Evolutionary conservation across 2,888 invertebrate species (phyloP).

Genomic region (Periphyllus acericola): DNA sequence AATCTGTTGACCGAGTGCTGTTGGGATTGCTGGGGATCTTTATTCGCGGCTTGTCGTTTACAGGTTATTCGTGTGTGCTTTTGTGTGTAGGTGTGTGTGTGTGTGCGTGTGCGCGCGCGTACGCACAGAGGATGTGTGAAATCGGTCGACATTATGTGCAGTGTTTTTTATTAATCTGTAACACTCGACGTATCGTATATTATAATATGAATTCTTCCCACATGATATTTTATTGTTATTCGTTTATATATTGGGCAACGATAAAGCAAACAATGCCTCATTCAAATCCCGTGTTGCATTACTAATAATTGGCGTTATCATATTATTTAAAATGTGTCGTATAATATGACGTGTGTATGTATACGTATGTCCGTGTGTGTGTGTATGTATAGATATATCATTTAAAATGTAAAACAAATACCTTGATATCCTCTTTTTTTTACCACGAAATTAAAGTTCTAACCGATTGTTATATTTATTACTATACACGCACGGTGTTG

Average conservation of each 20-base stretch:
- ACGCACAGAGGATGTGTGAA: background rate
- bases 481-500: background rate
- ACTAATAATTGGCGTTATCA: background rate
- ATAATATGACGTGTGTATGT: background rate
- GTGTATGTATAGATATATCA: no score
- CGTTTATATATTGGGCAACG: background rate
- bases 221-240: conserved; percentile 28
- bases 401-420: background rate
- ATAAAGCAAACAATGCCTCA: conserved; percentile 30
- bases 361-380: background rate
- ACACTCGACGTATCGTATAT: background rate
- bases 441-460: background rate
- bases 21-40: no score
- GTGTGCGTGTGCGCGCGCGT: background rate
- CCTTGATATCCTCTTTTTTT: background rate
- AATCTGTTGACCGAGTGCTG: no score
- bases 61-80: background rate
- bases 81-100: background rate
- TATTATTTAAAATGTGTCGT: background rate
- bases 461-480: conserved; percentile 17
- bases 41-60: background rate
- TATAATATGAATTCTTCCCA: conserved; percentile 16
- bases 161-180: background rate
- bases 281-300: background rate
- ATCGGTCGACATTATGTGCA: conserved; percentile 15